These are phyloP conservation scores for Hanleya hanleyi DNA, from an alignment of 2,888 invertebrate species.

Conservation along the genomic window DNA sequence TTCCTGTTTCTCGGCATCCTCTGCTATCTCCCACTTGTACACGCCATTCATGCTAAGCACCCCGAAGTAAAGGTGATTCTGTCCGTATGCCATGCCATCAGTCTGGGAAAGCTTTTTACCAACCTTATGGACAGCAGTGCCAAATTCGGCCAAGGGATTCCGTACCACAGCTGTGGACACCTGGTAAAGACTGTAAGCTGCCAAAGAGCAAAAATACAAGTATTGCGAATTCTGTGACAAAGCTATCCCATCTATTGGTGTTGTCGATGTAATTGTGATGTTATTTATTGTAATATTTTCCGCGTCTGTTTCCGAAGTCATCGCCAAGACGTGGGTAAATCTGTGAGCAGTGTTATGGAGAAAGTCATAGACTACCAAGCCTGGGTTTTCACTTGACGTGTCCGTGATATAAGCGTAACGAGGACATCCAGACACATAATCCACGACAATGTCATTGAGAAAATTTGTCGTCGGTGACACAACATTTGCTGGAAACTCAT, in stretches of 20 bases:
- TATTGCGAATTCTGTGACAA: conserved; percentile 54
- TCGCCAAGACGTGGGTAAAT: conserved; percentile 45
- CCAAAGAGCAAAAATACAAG: conserved; percentile 55
- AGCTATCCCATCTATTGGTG: conserved; percentile 55
- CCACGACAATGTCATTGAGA: conserved; percentile 57
- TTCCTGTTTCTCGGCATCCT: conserved; percentile 38
- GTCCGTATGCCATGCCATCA: conserved; percentile 38
- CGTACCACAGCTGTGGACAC: conserved; percentile 32
- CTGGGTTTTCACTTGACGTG: conserved; percentile 38
- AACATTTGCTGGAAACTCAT: conserved; percentile 48
- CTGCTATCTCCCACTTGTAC: conserved; percentile 45
- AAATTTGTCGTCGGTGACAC: conserved; percentile 48
- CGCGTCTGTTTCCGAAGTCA: conserved; percentile 31
- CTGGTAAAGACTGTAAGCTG: conserved; percentile 44
- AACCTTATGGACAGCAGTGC: conserved; percentile 44
- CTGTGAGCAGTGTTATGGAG: conserved; percentile 39
- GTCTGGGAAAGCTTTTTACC: conserved; percentile 43
- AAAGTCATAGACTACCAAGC: conserved; percentile 54
- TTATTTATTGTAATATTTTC: conserved; percentile 36
- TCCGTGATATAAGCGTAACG: conserved; percentile 57
- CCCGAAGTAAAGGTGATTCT: conserved; percentile 29
- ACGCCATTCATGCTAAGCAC: conserved; percentile 44
- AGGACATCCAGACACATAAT: conserved; percentile 50
- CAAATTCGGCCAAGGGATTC: conserved; percentile 13
- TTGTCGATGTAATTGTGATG: conserved; percentile 31